These are phyloP conservation scores for Mamestra configurata DNA, from an alignment of 1,140 invertebrate genomes.

Conservation along the genomic window DNA sequence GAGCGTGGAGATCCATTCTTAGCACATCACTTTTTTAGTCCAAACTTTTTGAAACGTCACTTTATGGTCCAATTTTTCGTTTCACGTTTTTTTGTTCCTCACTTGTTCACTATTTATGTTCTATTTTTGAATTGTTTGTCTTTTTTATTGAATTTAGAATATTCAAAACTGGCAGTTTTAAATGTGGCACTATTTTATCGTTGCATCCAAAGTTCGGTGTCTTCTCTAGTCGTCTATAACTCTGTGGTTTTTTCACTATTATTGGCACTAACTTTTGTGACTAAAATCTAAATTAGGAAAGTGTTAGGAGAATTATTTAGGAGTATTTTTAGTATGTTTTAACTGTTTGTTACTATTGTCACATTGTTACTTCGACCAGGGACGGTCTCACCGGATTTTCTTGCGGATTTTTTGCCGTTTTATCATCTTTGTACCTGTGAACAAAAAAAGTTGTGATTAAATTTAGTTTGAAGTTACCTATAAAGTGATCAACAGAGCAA, in stretches of 20 bases:
- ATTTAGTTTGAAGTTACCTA: neutral
- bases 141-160: constrained; percentile 24
- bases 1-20: constrained; percentile 82
- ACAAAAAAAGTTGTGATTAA: constrained; percentile 35
- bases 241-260: constrained; percentile 59
- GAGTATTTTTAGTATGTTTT: constrained; percentile 73
- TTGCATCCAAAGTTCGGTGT: constrained; percentile 61
- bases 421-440: constrained; percentile 74
- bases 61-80: no score
- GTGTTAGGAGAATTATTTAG: constrained; percentile 66
- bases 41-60: neutral
- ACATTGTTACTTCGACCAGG: constrained; percentile 64
- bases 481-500: no score
- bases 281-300: constrained; percentile 54
- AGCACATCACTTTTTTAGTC: constrained; percentile 59
- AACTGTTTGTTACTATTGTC: constrained; percentile 66
- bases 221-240: constrained; percentile 51
- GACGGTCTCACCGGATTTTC: constrained; percentile 67
- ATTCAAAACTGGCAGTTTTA: neutral
- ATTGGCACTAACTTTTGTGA: constrained; percentile 66
- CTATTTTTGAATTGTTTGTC: constrained; percentile 49
- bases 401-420: constrained; percentile 73
- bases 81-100: no score
- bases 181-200: constrained; percentile 61
- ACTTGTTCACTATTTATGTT: neutral